phyloP scores from a whole-genome alignment of 2,113 vertebrate species.

The Paratilapia polleni region DNA sequence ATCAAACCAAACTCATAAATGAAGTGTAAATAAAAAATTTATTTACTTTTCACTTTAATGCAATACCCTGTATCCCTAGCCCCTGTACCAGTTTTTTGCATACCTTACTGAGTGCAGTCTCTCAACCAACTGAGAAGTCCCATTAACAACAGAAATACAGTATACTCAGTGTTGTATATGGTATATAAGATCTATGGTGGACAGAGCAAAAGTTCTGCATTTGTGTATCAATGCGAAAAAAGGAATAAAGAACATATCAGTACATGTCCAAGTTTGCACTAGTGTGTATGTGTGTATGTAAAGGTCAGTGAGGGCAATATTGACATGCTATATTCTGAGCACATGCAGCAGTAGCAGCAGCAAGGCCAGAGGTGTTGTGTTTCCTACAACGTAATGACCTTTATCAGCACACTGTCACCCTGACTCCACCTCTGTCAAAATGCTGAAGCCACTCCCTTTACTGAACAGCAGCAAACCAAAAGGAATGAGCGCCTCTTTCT shows the following conservation, averaged over 20 bases:
- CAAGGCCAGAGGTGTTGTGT: constrained; percentile 63
- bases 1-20: neutral
- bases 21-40: neutral
- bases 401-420: constrained; percentile 70
- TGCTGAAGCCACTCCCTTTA: constrained; percentile 66
- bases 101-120: neutral
- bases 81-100: neutral
- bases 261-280: neutral
- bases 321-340: constrained; percentile 61
- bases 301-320: constrained; percentile 68
- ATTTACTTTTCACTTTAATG: neutral
- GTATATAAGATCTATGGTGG: neutral
- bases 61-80: neutral
- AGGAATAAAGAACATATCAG: neutral
- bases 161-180: neutral
- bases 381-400: constrained; percentile 62
- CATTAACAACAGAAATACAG: neutral
- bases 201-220: neutral
- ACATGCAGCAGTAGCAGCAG: constrained; percentile 37
- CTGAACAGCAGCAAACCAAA: constrained; percentile 34
- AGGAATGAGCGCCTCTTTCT: constrained; percentile 23
- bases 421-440: constrained; percentile 69
- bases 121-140: neutral
- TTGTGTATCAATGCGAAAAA: neutral
- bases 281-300: constrained; percentile 24